A percentile compares a stretch with the other conserved stretches of the same genome.
Conservation (phyloP, 2,888 invertebrate species). For the Plebejus argus region DNA sequence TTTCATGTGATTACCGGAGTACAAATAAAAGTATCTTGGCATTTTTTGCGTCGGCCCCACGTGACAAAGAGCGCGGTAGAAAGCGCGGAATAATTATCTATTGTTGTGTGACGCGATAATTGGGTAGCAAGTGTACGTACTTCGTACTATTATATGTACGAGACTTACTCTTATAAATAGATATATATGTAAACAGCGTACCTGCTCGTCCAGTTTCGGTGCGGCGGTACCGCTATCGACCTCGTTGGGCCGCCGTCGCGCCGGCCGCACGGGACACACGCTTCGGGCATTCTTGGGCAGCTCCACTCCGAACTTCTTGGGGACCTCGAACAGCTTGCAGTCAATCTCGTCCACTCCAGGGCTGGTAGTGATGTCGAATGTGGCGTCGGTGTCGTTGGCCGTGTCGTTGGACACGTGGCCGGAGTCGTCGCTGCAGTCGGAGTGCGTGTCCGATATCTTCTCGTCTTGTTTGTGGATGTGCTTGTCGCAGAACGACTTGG, state of each 20-base stretch:
- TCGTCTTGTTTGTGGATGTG: constrained; percentile 71
- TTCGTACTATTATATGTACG: constrained; percentile 9
- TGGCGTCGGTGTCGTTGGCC: constrained; percentile 84
- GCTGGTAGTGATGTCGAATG: constrained; percentile 63
- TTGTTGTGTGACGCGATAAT: constrained; percentile 32
- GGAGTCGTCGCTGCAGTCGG: constrained; percentile 89
- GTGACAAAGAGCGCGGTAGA: constrained; percentile 19
- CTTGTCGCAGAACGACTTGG: constrained; percentile 69
- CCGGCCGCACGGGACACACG: constrained; percentile 74
- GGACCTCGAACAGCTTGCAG: constrained; percentile 63
- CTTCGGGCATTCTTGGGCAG: constrained; percentile 65
- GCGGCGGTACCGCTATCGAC: constrained; percentile 79
- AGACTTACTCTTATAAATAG: constrained; percentile 73
- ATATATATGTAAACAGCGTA: constrained; percentile 77
- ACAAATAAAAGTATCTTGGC: constrained; percentile 17
- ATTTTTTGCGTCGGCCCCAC: constrained; percentile 20
- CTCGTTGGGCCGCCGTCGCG: constrained; percentile 74
- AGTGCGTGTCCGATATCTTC: constrained; percentile 81
- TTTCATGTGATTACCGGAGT: constrained; percentile 8
- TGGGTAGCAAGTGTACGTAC: constrained; percentile 42
- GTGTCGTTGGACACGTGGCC: constrained; percentile 91
- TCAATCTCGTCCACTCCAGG: constrained; percentile 63
- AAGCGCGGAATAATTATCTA: constrained; percentile 30
- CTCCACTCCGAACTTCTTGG: constrained; percentile 69
- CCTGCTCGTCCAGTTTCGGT: constrained; percentile 80